Percentiles rank a stretch among this genome's conserved stretches.
phyloP scores from a whole-genome alignment of 1,140 invertebrate genomes.

The Orchesella cincta region DNA sequence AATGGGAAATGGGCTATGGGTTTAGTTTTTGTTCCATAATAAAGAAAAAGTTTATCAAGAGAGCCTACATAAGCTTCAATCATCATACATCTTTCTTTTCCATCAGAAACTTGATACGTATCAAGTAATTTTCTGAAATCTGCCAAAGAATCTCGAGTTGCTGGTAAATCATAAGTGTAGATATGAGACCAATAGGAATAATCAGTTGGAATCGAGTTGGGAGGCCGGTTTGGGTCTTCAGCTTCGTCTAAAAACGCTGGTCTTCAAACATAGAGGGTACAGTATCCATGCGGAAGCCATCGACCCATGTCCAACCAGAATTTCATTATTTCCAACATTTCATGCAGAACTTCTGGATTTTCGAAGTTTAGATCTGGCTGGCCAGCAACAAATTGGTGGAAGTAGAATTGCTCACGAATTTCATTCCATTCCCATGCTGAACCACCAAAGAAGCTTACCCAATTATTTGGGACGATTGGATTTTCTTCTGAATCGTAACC shows the following conservation, averaged over 20 bases:
- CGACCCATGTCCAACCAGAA: slow-evolving; percentile 77
- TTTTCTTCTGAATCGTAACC: slow-evolving; percentile 44
- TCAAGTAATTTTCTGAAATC: slow-evolving; percentile 63
- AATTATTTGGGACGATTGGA: slow-evolving; percentile 61
- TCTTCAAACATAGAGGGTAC: slow-evolving; percentile 66
- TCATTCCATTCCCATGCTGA: slow-evolving; percentile 72
- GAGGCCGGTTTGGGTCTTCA: slow-evolving; percentile 37
- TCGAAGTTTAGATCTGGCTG: slow-evolving; percentile 77
- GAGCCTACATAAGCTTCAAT: slow-evolving; percentile 67
- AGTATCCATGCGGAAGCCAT: slow-evolving; percentile 74
- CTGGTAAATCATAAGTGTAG: slow-evolving; percentile 57
- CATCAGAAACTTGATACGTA: slow-evolving; percentile 40
- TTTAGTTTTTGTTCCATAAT: slow-evolving; percentile 63
- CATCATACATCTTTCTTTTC: slow-evolving; percentile 61
- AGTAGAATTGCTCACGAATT: slow-evolving; percentile 69
- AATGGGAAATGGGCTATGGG: slow-evolving; percentile 68
- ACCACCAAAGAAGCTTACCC: slow-evolving; percentile 68
- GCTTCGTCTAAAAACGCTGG: slow-evolving; percentile 62
- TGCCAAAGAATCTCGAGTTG: slow-evolving; percentile 65
- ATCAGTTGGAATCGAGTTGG: slow-evolving; percentile 57
- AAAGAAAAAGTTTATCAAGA: slow-evolving; percentile 54
- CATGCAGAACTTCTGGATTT: slow-evolving; percentile 64
- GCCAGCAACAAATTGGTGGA: slow-evolving; percentile 69
- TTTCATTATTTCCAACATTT: slow-evolving; percentile 65
- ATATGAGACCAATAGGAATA: slow-evolving; percentile 54